Evolutionary conservation across 2,888 invertebrate genomes (phyloP), one percentile per base, ranked within the genome.

Genomic region (Cylindroiulus punctatus): DNA sequence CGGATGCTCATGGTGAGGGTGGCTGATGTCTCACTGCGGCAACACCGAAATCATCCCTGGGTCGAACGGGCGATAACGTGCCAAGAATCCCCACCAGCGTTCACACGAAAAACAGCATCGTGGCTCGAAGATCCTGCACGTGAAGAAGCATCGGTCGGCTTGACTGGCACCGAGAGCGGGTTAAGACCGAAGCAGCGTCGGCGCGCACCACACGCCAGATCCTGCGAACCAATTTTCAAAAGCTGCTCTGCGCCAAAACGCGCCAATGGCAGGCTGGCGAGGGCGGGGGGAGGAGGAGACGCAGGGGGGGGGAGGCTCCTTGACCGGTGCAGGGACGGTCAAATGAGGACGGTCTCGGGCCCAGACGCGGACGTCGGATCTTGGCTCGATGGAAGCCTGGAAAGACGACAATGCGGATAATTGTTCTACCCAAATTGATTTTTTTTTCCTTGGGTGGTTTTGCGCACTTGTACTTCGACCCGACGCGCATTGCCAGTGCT

Each of bases 1-100:
- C 89, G 88, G 86, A 89, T 89, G 88, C 89, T 89, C 89, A 89
- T 89, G 36, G 82, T 82, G 36, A n/a, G 7, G 42, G 30, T 19
- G 65, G n/a, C 8, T 65, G n/a, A n/a, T 36, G 36, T 7, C 36
- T 36, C 7, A 36, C 36, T 65, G 65, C 65, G 7, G 36, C 3
- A 36, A 36, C 3, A 36, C 3, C 36, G 3, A 36, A 36, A 36
- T 36, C 36, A 36, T 36, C 36, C 36, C 36, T 36, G 36, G 3
- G 22, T 8, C 22, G 22, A 22, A 65, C 17, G 44, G 57, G 8
- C 65, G 22, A 65, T 22, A 10, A 36, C 10, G 65, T 65, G 65
- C 36, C 36, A 36, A 36, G 36, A 36, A 36, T 7, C 22, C 8
- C 22, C 8, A 22, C 22, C 1, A 8, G 10, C 4, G 5, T 52